These are phyloP conservation scores for Sphaerodactylus townsendi DNA, from an alignment of 2,113 vertebrate species.

Conservation along the genomic window DNA sequence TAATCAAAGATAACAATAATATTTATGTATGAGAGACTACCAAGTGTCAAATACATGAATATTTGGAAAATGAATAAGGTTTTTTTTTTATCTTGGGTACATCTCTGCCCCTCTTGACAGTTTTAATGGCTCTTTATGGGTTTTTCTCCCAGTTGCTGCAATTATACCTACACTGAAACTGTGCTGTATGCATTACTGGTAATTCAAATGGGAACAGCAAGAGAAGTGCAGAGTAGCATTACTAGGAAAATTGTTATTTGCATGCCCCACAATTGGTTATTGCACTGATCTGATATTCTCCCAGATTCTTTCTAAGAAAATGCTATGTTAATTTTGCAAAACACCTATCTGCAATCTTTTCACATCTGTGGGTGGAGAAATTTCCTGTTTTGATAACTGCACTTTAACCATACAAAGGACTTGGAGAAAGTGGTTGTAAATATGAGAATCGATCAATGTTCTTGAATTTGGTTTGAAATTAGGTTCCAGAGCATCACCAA, in stretches of 20 bases:
- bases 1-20: neutral
- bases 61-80: neutral
- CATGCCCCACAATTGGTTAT: neutral
- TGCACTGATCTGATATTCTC: neutral
- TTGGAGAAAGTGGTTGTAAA: neutral
- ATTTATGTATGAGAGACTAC: neutral
- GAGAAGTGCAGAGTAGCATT: neutral
- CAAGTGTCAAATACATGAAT: neutral
- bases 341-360: neutral
- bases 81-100: neutral
- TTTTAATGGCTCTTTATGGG: neutral
- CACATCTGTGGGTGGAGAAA: neutral
- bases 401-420: neutral
- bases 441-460: neutral
- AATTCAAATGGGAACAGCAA: neutral
- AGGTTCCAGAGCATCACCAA: constrained; percentile 84
- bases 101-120: neutral
- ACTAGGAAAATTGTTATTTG: neutral
- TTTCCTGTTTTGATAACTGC: neutral
- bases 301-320: neutral
- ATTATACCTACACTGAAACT: neutral
- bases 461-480: constrained; percentile 29
- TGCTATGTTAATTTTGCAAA: neutral
- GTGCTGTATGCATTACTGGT: neutral
- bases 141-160: neutral